Evolutionary conservation across 2,888 invertebrate genomes (phyloP).

Genomic region (Drosophila greeni): DNA sequence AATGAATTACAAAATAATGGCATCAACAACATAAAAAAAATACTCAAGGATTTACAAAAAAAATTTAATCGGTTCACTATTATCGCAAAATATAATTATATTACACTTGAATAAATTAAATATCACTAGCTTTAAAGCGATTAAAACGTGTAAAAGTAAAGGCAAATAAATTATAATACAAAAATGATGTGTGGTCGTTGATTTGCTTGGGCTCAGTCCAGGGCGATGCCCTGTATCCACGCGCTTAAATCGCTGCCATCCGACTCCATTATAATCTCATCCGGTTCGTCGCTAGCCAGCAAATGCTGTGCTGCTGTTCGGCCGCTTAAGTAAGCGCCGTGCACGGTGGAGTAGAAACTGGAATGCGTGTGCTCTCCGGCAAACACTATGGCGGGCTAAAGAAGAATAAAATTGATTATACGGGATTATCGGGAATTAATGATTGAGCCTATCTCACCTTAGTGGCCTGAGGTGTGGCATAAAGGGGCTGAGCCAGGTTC

Average conservation of each 20-base stretch:
- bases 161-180: conserved; percentile 58
- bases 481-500: conserved; percentile 90
- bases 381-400: conserved; percentile 89
- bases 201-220: conserved; percentile 83
- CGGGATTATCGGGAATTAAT: not conserved
- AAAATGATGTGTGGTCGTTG: conserved; percentile 41
- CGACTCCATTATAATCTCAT: conserved; percentile 85
- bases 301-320: conserved; percentile 88
- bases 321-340: conserved; percentile 95
- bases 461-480: conserved; percentile 84
- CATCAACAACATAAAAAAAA: conserved; percentile 46
- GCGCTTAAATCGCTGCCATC: conserved; percentile 90
- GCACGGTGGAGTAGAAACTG: conserved; percentile 95
- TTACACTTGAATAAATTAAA: conserved; percentile 39
- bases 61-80: conserved; percentile 23
- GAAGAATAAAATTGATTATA: conserved; percentile 58
- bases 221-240: conserved; percentile 92
- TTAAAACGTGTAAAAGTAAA: conserved; percentile 21
- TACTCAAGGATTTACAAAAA: conserved; percentile 42
- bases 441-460: conserved; percentile 80
- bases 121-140: conserved; percentile 62
- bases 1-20: conserved; percentile 38
- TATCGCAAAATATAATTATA: conserved; percentile 27
- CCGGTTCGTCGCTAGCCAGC: conserved; percentile 82
- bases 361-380: conserved; percentile 98